Evolutionary conservation across 2,888 invertebrate species (phyloP), one percentile per base, ranked within the genome.

Genomic region (Ichneumon xanthorius): DNA sequence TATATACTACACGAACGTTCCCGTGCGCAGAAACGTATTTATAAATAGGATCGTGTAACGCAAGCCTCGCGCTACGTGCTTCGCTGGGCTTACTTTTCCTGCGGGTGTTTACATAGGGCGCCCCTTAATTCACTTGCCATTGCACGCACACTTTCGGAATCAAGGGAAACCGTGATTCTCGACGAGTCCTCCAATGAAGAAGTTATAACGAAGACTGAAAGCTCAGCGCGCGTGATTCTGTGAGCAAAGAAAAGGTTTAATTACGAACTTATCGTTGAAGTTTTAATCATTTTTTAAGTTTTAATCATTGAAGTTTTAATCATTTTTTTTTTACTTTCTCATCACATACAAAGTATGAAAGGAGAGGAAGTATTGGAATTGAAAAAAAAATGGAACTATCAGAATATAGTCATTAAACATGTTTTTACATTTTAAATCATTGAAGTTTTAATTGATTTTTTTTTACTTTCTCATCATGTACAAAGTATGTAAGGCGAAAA

Each of bases 1-100:
- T 58, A 58, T 63, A 63, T 63, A 63, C 63, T 33, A 7, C 2
- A 55, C 16, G 33, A 6, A 16, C 16, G 63, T 30, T n/a, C 5
- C 9, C 30, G 14, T 53, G 33, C 22, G 73, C 63, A 55, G 68
- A 79, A 83, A 71, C 45, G 79, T 83, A 80, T 83, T 83, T 83
- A 83, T 80, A 83, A 80, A 83, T 79, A 72, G 45, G 70, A 45
- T 40, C 55, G 33, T 63, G 75, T 45, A 79, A 48, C 37, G 33
- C 50, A 40, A 78, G 55, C 37, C 48, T 50, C 58, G 40, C 33
- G 14, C n/a, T 83, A 68, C 73, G 73, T 80, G 70, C 63, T 75
- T 63, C 70, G 78, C 68, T 79, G 70, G 70, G 73, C 68, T 73
- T 80, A 61, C 45, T 72, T 76, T 71, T 76, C 40, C 30, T 30